Conservation (phyloP, 2,113 vertebrate genomes). For the Prunella fulvescens region DNA sequence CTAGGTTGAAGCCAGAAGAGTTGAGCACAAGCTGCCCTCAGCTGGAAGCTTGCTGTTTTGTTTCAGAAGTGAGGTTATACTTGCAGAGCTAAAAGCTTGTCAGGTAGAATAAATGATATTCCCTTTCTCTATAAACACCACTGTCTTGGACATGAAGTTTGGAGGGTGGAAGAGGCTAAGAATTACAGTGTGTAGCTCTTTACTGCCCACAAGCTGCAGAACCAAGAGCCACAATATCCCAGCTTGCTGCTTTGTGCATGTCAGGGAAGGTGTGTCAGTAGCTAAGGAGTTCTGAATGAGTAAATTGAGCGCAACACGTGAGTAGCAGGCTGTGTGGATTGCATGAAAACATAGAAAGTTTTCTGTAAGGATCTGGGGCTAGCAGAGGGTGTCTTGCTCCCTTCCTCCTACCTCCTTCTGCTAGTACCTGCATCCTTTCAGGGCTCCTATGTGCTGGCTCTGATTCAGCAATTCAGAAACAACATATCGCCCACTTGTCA, state of each 20-base stretch:
- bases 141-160: not conserved
- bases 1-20: not conserved
- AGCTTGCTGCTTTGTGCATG: not conserved
- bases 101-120: not conserved
- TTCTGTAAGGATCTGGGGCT: not conserved
- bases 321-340: not conserved
- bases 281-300: not conserved
- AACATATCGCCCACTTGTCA: not conserved
- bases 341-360: not conserved
- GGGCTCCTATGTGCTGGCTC: not conserved
- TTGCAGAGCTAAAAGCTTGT: not conserved
- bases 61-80: not conserved
- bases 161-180: not conserved
- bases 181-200: not conserved
- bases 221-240: not conserved
- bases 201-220: not conserved
- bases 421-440: not conserved
- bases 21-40: not conserved
- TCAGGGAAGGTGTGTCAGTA: not conserved
- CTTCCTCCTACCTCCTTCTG: not conserved
- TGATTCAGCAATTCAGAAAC: not conserved
- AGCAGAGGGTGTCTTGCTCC: not conserved
- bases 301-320: accelerated
- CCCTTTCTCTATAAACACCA: not conserved
- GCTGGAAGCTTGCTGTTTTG: not conserved